Conservation (phyloP, 1,140 invertebrate species). For the Chironomus striatipennis region DNA sequence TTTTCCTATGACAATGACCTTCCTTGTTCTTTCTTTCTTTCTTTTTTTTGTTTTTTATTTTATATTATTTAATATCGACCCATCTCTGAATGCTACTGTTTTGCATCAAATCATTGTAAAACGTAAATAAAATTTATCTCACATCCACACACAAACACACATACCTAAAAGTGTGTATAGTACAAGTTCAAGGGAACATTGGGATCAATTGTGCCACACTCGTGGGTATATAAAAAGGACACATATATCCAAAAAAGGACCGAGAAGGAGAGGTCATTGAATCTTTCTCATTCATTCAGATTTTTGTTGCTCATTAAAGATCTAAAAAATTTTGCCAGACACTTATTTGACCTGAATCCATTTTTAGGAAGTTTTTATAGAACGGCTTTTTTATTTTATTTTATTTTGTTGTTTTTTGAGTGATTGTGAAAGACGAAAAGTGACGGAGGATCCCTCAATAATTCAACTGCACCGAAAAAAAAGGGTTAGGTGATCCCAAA, state of each 20-base stretch:
- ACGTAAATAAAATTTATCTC: background rate
- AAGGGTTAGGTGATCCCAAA: constrained; percentile 11
- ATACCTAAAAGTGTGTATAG: background rate
- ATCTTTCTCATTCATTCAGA: constrained; percentile 11
- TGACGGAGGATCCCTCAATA: constrained; percentile 7
- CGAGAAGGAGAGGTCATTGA: constrained; percentile 10
- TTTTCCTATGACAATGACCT: too few species aligned
- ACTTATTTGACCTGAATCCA: constrained; percentile 18
- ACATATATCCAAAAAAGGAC: background rate
- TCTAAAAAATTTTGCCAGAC: background rate
- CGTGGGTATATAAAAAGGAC: constrained; percentile 2
- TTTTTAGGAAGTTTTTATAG: background rate
- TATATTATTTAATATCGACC: background rate
- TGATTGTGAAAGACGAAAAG: constrained; percentile 3
- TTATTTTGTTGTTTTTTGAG: background rate
- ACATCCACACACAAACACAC: background rate
- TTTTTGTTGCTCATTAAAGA: background rate
- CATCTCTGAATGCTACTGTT: background rate
- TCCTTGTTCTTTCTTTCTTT: background rate
- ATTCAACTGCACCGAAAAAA: constrained; percentile 18
- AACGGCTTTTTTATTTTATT: background rate
- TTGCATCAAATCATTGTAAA: background rate
- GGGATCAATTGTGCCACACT: background rate
- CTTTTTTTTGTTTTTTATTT: background rate
- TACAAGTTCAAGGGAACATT: constrained; percentile 7